A percentile compares a stretch with the other conserved stretches of the same genome.
Evolutionary conservation across 2,888 invertebrate species (phyloP).

Genomic region (Pristionchus arcanus): DNA sequence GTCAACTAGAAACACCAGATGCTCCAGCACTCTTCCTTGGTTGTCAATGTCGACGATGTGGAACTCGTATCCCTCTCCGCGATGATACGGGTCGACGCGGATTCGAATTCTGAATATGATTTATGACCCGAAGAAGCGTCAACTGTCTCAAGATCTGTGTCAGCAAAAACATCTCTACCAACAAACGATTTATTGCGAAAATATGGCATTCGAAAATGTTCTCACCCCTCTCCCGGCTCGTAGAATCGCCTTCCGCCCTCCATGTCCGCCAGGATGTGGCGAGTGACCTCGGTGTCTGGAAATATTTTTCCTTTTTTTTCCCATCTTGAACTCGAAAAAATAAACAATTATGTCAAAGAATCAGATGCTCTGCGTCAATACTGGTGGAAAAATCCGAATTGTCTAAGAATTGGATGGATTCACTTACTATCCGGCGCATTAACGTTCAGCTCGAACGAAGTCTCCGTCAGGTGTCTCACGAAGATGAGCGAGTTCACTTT

Average conservation of each 20-base stretch:
- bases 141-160: too few species aligned
- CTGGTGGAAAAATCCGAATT: too few species aligned
- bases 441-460: neutral
- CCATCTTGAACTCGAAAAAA: too few species aligned
- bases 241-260: neutral
- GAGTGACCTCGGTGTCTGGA: neutral
- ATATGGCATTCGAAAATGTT: neutral
- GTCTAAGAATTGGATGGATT: too few species aligned
- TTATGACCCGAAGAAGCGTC: too few species aligned
- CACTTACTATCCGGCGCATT: neutral
- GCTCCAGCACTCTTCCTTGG: neutral
- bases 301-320: neutral
- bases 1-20: neutral
- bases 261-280: neutral
- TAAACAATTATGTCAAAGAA: too few species aligned
- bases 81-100: neutral
- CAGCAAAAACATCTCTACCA: too few species aligned
- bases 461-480: neutral
- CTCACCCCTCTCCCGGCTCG: neutral
- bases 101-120: neutral
- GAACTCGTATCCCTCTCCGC: neutral
- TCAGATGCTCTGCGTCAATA: too few species aligned
- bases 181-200: neutral
- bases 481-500: conserved; percentile 8
- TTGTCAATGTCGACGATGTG: neutral